Base-by-base conservation (phyloP, 1,140 invertebrate genomes). In the Micrasema minimum region DNA sequence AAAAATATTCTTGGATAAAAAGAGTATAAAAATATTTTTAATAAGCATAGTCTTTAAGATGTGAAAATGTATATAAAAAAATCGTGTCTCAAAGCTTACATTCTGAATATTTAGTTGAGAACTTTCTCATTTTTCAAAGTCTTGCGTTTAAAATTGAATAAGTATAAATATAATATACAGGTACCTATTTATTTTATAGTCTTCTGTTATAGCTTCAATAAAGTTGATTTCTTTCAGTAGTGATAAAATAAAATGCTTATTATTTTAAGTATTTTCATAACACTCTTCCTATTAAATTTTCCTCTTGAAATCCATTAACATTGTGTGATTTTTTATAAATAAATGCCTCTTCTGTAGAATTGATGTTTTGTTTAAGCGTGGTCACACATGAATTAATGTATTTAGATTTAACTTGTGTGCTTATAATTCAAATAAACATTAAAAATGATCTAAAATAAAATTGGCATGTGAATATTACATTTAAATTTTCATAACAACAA, bases 31-130 rank as follows among this genome's bases (percentile, higher is more conserved):
- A 64, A 64, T 20, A 45, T 45, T 46, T 45, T 45, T 64, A 45
- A 64, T 46, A 64, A 23, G 45, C 22, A 2, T 46, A 64, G 45
- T 64, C 43, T 45, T 62, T 62, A 62, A 46, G 59, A 62, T 62
- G 41, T 62, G 59, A 62, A 57, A 59, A 59, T 59, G 55, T 38
- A 55, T 31, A 23, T 6, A 43, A 48, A 48, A 18, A 48, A 14
- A 18, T 20, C n/a, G 7, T 31, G 26, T 31, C 7, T 48, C 14
- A 14, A 18, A 46, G 43, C n/a, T 46, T 16, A 46, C 18, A n/a
- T 18, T 18, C n/a, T 14, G 18, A 48, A 18, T n/a, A 14, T 18
- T 48, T 48, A 9, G 14, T 48, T 48, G 45, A 18, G 12, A n/a
- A 43, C 12, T 43, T 43, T 7, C 2, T 20, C 16, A 9, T 22